Conservation (phyloP, 2,113 vertebrate genomes). For the Budorcas taxicolor region DNA sequence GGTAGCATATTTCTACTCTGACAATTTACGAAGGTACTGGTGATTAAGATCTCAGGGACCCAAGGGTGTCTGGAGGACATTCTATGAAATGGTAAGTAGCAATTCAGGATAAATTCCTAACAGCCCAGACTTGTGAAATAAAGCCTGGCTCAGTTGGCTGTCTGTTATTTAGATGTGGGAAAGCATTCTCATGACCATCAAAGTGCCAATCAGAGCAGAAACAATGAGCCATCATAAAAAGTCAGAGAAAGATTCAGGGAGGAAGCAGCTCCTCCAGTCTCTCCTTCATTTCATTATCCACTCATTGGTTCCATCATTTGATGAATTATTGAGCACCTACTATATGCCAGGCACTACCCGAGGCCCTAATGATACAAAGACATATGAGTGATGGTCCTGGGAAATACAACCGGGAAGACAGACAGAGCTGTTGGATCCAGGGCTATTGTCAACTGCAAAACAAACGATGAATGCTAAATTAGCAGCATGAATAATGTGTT, state of each 20-base stretch:
- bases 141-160: neutral
- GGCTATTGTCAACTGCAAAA: neutral
- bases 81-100: neutral
- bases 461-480: neutral
- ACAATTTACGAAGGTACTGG: too few species aligned
- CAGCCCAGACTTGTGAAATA: neutral
- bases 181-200: neutral
- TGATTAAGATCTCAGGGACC: neutral
- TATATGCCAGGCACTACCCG: neutral
- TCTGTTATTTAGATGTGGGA: neutral
- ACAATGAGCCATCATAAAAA: neutral
- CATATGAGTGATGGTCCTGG: neutral
- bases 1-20: neutral
- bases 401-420: neutral
- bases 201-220: neutral
- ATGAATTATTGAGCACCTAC: constrained; percentile 4
- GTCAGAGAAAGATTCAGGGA: neutral
- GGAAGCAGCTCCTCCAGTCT: neutral
- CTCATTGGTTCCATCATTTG: neutral
- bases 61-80: neutral
- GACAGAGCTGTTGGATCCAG: neutral
- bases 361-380: neutral
- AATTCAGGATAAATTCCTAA: neutral
- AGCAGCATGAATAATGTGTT: neutral
- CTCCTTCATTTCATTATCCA: neutral